Conservation (phyloP, 2,888 invertebrate species). For the Ochlodes sylvanus region DNA sequence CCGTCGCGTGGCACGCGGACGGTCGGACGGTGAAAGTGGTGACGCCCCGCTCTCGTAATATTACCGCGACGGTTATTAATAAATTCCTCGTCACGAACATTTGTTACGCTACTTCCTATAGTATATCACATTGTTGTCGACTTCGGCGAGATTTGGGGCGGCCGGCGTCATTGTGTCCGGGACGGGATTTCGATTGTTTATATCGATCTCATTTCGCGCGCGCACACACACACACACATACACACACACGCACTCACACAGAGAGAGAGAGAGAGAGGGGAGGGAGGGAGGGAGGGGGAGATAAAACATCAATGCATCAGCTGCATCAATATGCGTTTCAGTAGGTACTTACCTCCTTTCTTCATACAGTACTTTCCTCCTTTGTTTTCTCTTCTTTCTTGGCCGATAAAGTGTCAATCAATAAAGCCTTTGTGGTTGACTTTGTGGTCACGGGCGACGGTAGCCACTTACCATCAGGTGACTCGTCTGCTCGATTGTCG, state of each 20-base stretch:
- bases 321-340: no score
- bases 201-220: background rate
- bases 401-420: no score
- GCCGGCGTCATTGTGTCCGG: background rate
- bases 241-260: background rate
- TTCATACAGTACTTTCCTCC: no score
- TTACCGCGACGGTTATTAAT: constrained; percentile 26
- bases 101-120: constrained; percentile 23
- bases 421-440: no score
- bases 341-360: no score
- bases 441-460: no score
- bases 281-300: no score
- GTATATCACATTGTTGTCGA: constrained; percentile 3
- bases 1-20: background rate
- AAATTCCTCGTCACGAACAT: constrained; percentile 33
- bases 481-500: no score
- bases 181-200: background rate
- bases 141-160: background rate
- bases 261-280: no score
- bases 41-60: constrained; percentile 31
- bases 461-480: no score
- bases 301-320: background rate
- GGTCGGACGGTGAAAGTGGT: constrained; percentile 28
- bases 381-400: no score
- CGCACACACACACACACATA: background rate